Conservation (phyloP, 2,113 vertebrate genomes). For the Ctenomys sociabilis region DNA sequence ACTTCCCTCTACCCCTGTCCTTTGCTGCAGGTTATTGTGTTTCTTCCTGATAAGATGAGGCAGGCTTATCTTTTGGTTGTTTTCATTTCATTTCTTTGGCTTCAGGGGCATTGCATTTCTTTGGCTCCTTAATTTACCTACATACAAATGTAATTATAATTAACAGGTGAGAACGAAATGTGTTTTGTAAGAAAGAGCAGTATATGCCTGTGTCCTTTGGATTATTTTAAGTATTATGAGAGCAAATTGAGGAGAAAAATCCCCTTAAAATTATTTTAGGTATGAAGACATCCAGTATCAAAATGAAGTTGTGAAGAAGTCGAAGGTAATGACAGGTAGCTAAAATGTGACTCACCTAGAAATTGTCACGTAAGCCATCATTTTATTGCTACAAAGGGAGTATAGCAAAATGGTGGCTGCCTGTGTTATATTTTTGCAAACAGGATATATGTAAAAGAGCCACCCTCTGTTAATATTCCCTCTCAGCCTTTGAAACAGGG, state of each 20-base stretch:
- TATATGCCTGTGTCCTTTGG: neutral
- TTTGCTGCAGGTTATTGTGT: slow-evolving; percentile 14
- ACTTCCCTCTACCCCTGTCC: neutral
- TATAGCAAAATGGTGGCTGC: slow-evolving; percentile 82
- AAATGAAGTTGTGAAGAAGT: slow-evolving; percentile 79
- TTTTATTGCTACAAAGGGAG: slow-evolving; percentile 78
- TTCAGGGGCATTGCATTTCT: neutral
- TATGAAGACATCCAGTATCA: slow-evolving; percentile 78
- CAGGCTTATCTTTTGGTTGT: neutral
- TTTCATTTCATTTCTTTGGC: slow-evolving; percentile 2
- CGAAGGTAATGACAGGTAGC: slow-evolving; percentile 79
- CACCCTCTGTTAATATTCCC: neutral
- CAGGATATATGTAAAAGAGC: slow-evolving; percentile 66
- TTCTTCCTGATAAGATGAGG: slow-evolving; percentile 55
- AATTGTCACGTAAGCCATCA: slow-evolving; percentile 83
- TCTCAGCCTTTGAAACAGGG: neutral
- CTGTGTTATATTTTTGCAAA: slow-evolving; percentile 45
- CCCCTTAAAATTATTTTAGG: slow-evolving; percentile 69
- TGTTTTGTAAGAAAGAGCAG: slow-evolving; percentile 42
- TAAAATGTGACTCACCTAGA: slow-evolving; percentile 80
- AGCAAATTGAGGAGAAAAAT: neutral
- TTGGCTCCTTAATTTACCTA: slow-evolving; percentile 18
- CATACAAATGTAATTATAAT: slow-evolving; percentile 29
- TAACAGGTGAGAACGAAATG: neutral
- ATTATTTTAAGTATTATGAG: neutral